phyloP scores from a whole-genome alignment of 2,888 invertebrate species.

The Spicauda simplicius region DNA sequence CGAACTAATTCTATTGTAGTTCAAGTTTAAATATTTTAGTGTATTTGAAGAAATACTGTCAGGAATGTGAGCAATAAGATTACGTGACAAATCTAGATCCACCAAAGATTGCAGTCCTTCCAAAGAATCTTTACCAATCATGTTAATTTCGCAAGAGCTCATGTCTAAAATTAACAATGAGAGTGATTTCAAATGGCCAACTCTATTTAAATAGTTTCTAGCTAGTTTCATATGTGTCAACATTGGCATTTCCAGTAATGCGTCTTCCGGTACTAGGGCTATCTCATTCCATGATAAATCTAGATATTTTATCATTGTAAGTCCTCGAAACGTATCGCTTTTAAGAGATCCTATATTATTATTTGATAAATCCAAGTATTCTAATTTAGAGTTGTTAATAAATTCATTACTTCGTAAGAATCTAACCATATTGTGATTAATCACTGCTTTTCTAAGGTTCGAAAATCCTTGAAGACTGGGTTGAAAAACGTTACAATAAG shows the following conservation, averaged over 20 bases:
- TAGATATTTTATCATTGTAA: constrained; percentile 84
- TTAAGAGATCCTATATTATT: constrained; percentile 87
- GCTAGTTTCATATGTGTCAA: constrained; percentile 87
- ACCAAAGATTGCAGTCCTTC: constrained; percentile 85
- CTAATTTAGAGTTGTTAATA: constrained; percentile 84
- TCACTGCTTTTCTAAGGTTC: constrained; percentile 81
- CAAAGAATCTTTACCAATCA: constrained; percentile 83
- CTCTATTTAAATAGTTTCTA: constrained; percentile 86
- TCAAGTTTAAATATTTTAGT: constrained; percentile 85
- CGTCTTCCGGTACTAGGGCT: constrained; percentile 82
- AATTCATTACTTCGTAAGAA: constrained; percentile 85
- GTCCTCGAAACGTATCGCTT: constrained; percentile 84
- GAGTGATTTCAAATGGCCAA: constrained; percentile 84
- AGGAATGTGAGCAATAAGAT: constrained; percentile 87
- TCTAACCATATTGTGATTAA: constrained; percentile 87
- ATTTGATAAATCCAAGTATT: constrained; percentile 86
- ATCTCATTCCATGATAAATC: constrained; percentile 90
- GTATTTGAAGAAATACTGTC: constrained; percentile 85
- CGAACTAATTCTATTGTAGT: constrained; percentile 85
- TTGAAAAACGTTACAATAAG: constrained; percentile 85
- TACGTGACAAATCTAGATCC: constrained; percentile 87
- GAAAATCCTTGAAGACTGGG: constrained; percentile 87
- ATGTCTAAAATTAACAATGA: constrained; percentile 85
- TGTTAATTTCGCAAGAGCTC: constrained; percentile 87
- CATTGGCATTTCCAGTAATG: constrained; percentile 85